phyloP scores from a whole-genome alignment of 64 coral and sea anemone species.

The Astreopora myriophthalma region DNA sequence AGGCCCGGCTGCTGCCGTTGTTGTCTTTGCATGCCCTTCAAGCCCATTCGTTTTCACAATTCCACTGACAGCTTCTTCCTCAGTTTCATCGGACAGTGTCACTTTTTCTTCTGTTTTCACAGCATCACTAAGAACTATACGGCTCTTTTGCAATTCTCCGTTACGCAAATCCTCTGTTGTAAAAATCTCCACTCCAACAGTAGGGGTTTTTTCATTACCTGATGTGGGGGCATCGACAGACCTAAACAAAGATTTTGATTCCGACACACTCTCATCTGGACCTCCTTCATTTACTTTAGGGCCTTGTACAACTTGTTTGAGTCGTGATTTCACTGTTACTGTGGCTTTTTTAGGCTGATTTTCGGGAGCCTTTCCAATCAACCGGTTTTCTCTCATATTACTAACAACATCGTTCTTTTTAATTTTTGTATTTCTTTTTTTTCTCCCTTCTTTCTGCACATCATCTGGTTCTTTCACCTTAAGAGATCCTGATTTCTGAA shows the following conservation, averaged over 20 bases:
- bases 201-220: neutral
- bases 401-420: neutral
- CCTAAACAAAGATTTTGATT: neutral
- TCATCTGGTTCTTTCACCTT: slow-evolving; percentile 7
- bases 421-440: slow-evolving; percentile 13
- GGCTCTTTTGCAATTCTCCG: neutral
- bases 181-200: slow-evolving; percentile 20
- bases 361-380: neutral
- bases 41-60: neutral
- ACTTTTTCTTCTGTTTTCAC: slow-evolving; percentile 9
- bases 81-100: neutral
- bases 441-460: neutral
- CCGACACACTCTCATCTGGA: neutral
- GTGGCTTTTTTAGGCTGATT: neutral
- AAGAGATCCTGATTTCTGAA: neutral
- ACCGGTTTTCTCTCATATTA: neutral
- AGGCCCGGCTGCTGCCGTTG: neutral
- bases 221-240: slow-evolving; percentile 15
- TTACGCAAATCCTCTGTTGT: neutral
- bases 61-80: neutral
- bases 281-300: slow-evolving; percentile 10
- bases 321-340: neutral
- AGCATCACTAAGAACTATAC: neutral
- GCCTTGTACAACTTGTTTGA: neutral
- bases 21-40: neutral